Evolutionary conservation across 2,888 invertebrate genomes (phyloP), one percentile per base, ranked within the genome.

Genomic region (Mimas tiliae): DNA sequence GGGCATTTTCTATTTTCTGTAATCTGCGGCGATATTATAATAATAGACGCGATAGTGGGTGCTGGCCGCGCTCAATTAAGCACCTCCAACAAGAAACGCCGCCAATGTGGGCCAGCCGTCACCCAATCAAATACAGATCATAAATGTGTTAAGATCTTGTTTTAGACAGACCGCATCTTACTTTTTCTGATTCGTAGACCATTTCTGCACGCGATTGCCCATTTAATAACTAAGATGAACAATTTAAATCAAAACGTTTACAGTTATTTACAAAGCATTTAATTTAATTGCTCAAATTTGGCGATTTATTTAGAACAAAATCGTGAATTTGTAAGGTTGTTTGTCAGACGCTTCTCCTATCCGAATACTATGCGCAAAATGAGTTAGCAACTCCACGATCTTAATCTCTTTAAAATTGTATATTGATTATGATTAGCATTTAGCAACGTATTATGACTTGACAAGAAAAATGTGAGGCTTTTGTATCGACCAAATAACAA

Each of bases 1-100:
- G 76, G 85, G 86, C 83, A 85, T 89, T 91, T 90, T 90, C 90
- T 89, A 89, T 91, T 90, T 91, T 88, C 85, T 88, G 83, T 86
- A 90, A 91, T 89, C 87, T 88, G 81, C 79, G 82, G 83, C 81
- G 82, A 84, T 86, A 89, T 89, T 87, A 87, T 89, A 87, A 90
- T 90, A 89, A 89, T 86, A 84, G 83, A 82, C 76, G 75, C 73
- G 73, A 65, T 79, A 77, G 79, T 79, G 84, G 84, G 82, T 83
- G 83, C 79, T 73, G 77, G 81, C 83, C 77, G 79, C 77, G 84
- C 83, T 88, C 87, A 90, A 90, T 90, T 91, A 91, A 85, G 81
- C 79, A 76, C 74, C 76, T 77, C 55, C 19, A 34, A 76, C 68
- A 82, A 84, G 84, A 80, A 80, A 78, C 74, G 75, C 74, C 51